Conservation (phyloP, 2,888 invertebrate species). For the Perizoma affinitatum region DNA sequence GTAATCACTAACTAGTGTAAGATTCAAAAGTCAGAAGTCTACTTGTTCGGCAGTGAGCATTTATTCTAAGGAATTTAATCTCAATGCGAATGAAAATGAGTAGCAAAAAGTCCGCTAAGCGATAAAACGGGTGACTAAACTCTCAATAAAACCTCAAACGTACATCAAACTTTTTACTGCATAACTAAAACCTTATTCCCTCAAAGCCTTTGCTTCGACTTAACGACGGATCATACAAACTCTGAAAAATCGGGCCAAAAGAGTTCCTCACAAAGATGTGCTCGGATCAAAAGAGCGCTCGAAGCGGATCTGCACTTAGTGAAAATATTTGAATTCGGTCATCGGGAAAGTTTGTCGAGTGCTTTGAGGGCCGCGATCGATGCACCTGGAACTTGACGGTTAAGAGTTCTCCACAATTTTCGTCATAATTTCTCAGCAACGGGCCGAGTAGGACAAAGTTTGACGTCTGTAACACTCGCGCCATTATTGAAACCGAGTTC, state of each 20-base stretch:
- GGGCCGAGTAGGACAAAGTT: conserved; percentile 52
- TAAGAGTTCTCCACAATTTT: conserved; percentile 53
- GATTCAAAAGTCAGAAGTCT: too few relatives aligned
- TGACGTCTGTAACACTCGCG: conserved; percentile 51
- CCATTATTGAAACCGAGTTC: conserved; percentile 51
- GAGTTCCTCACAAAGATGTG: conserved; percentile 49
- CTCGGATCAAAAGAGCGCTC: conserved; percentile 60
- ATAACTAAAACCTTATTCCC: conserved; percentile 28
- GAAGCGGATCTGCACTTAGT: conserved; percentile 60
- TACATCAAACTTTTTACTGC: conserved; percentile 28
- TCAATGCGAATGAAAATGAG: conserved; percentile 2
- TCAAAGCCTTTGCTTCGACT: conserved; percentile 38
- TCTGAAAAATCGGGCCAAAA: conserved; percentile 53
- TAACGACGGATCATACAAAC: conserved; percentile 47
- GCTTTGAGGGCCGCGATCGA: conserved; percentile 51
- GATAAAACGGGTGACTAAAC: conserved; percentile 11
- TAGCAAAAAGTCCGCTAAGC: conserved; percentile 4
- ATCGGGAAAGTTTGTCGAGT: conserved; percentile 55
- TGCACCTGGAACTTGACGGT: conserved; percentile 49
- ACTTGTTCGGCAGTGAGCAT: too few relatives aligned
- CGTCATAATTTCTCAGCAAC: conserved; percentile 53
- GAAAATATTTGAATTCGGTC: conserved; percentile 72
- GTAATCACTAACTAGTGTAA: too few relatives aligned
- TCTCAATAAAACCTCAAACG: conserved; percentile 21
- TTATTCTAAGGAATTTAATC: conserved; percentile 1